Conservation (phyloP, 2,113 vertebrate genomes). For the Microcebus jonahi region DNA sequence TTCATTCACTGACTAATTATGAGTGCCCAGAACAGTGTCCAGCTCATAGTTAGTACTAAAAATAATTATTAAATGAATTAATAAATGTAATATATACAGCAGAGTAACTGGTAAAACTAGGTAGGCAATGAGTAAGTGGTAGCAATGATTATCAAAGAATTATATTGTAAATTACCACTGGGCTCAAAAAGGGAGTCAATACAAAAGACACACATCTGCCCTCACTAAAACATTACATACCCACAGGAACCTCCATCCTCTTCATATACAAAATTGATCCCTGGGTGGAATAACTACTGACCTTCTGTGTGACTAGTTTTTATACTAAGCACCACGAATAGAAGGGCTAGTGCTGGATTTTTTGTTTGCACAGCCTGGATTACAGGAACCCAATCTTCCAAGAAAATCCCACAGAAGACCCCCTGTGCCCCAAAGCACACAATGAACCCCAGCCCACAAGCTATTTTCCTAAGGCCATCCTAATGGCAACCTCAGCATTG, state of each 20-base stretch:
- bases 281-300: no score
- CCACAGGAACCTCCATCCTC: neutral
- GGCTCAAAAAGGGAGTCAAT: neutral
- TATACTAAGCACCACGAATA: no score
- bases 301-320: no score
- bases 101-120: neutral
- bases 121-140: neutral
- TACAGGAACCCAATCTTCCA: no score
- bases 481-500: no score
- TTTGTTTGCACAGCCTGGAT: no score
- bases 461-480: accelerated
- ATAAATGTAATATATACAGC: neutral
- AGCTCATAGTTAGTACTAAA: neutral
- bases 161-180: neutral
- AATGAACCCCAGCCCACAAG: no score
- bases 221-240: neutral
- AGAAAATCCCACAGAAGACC: no score
- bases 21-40: neutral
- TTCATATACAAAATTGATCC: no score
- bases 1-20: neutral
- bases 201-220: neutral
- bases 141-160: neutral
- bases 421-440: no score
- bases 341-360: no score
- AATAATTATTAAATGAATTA: neutral